phyloP scores from a whole-genome alignment of 1,140 invertebrate species.

The Drosophila kikkawai region DNA sequence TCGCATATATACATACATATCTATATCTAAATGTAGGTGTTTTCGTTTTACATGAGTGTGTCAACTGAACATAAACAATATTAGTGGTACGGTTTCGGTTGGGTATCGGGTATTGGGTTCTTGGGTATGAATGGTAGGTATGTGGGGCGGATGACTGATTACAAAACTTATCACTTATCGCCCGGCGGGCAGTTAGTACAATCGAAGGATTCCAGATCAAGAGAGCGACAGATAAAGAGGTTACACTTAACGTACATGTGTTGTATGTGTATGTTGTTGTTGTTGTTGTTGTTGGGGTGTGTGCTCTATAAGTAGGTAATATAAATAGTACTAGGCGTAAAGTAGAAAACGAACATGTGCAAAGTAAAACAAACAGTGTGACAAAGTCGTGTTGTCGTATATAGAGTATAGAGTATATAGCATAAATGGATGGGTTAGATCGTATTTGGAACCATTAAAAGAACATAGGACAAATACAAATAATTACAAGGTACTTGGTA shows the following conservation, averaged over 20 bases:
- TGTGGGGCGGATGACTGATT: conserved; percentile 52
- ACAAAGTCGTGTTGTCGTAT: conserved; percentile 55
- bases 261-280: conserved; percentile 26
- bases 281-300: conserved; percentile 28
- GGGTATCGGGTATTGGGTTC: conserved; percentile 3
- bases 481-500: conserved; percentile 53
- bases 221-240: conserved; percentile 47
- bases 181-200: conserved; percentile 63
- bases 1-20: conserved; percentile 50
- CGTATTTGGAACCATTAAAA: conserved; percentile 66
- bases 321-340: conserved; percentile 56
- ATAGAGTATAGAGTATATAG: conserved; percentile 45
- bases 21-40: conserved; percentile 43
- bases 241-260: conserved; percentile 71
- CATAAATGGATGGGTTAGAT: conserved; percentile 71
- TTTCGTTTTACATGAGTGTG: conserved; percentile 44
- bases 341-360: conserved; percentile 64
- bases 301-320: conserved; percentile 52
- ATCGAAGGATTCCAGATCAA: conserved; percentile 63
- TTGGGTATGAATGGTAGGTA: conserved; percentile 23
- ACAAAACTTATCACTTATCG: conserved; percentile 61
- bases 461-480: conserved; percentile 76
- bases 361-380: conserved; percentile 70
- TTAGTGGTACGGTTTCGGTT: conserved; percentile 42
- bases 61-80: conserved; percentile 60